Evolutionary conservation across 2,797 vertebrate genomes (phyloP).

Genomic region (Sebastes hopkinsi): DNA sequence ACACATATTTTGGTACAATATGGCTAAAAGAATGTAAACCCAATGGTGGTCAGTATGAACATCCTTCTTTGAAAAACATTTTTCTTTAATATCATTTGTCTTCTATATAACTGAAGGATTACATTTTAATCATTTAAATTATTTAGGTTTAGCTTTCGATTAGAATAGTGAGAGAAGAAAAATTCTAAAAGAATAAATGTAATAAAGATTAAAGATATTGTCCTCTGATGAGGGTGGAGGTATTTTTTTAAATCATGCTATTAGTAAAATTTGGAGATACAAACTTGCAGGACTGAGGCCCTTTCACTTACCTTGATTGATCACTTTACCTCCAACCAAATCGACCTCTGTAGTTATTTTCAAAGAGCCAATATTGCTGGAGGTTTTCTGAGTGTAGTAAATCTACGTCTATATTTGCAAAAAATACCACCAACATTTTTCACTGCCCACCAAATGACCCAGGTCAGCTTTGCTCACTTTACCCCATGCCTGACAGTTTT

Average conservation of each 20-base stretch:
- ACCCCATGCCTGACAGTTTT: conserved; percentile 7
- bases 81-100: neutral
- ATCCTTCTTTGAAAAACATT: neutral
- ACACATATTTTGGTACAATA: too few species aligned
- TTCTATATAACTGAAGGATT: neutral
- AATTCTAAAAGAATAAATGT: neutral
- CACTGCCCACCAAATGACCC: neutral
- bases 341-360: neutral
- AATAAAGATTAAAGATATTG: neutral
- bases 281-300: neutral
- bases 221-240: neutral
- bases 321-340: too few species aligned
- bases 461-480: neutral
- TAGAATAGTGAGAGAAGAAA: neutral
- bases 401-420: neutral
- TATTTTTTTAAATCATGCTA: too few species aligned
- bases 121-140: neutral
- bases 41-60: neutral
- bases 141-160: neutral
- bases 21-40: too few species aligned
- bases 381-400: neutral
- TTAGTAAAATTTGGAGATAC: neutral
- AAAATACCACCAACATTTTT: neutral
- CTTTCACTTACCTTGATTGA: neutral
- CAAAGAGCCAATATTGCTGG: neutral